Evolutionary conservation across 2,797 vertebrate species (phyloP).

Genomic region (Enteromius thamalakanensis): DNA sequence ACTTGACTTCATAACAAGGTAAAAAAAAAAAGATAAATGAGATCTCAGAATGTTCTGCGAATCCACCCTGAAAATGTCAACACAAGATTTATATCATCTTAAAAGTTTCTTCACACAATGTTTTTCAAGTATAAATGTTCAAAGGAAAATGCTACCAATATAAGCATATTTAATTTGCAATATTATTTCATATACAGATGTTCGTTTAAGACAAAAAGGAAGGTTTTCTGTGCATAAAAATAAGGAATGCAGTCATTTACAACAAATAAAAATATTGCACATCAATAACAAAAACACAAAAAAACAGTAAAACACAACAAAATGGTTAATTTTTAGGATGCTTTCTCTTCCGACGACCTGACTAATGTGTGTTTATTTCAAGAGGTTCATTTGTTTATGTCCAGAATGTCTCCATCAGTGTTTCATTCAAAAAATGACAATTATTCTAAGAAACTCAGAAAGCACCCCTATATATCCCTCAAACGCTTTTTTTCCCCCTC

Average conservation of each 20-base stretch:
- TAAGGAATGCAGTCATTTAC: slow-evolving; percentile 25
- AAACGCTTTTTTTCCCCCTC: not conserved
- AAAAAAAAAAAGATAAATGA: slow-evolving; percentile 15
- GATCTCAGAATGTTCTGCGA: not conserved
- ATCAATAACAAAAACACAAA: not conserved
- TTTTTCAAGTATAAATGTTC: slow-evolving; percentile 57
- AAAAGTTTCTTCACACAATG: slow-evolving; percentile 24
- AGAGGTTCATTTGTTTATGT: not conserved
- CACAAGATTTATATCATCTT: not conserved
- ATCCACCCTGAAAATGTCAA: slow-evolving; percentile 15
- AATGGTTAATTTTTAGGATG: slow-evolving; percentile 5
- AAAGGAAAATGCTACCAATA: slow-evolving; percentile 50
- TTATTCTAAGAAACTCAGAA: not conserved
- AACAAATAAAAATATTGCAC: slow-evolving; percentile 43
- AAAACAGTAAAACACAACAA: slow-evolving; percentile 2
- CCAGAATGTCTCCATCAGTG: slow-evolving; percentile 5
- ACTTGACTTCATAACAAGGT: not conserved
- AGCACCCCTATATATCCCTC: not conserved
- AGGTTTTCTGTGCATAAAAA: slow-evolving; percentile 46
- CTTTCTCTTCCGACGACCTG: not conserved
- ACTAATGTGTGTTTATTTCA: not conserved
- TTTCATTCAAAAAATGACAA: not conserved
- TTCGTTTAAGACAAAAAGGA: slow-evolving; percentile 36
- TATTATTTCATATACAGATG: slow-evolving; percentile 31
- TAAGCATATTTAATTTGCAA: slow-evolving; percentile 48